Conservation (phyloP, 2,113 vertebrate species). For the Onychorhynchus coronatus region DNA sequence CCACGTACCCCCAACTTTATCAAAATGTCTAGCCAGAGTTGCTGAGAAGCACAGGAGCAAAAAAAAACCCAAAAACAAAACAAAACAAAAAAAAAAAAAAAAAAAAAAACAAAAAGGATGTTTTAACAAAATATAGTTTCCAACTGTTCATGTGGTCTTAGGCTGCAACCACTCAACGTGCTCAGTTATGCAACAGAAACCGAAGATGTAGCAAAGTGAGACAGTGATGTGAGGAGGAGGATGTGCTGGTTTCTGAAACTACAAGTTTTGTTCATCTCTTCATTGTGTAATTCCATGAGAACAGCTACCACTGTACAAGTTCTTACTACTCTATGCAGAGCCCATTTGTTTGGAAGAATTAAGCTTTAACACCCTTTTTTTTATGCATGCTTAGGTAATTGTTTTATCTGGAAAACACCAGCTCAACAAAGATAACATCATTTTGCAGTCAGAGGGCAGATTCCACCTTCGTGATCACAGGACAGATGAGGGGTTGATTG, state of each 20-base stretch:
- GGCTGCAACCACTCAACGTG: not conserved
- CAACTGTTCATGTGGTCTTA: not conserved
- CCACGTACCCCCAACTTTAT: not conserved
- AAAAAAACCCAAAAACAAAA: not conserved
- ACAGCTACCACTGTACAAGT: not conserved
- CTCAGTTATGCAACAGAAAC: not conserved
- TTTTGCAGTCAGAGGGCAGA: constrained; percentile 76
- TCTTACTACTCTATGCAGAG: not conserved
- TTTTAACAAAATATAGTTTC: not conserved
- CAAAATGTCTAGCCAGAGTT: not conserved
- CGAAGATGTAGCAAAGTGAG: not conserved
- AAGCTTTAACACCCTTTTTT: not conserved
- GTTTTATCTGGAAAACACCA: constrained; percentile 80
- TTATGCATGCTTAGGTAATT: constrained; percentile 63
- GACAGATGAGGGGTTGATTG: constrained; percentile 53
- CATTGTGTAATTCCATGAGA: not conserved
- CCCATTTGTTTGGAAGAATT: not conserved
- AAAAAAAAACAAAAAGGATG: not conserved
- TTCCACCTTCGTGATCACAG: constrained; percentile 52
- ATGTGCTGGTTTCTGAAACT: not conserved
- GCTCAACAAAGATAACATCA: constrained; percentile 70
- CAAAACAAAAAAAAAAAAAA: not conserved
- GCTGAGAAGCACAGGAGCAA: not conserved
- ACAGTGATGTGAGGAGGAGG: not conserved
- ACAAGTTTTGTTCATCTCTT: not conserved